phyloP scores from a whole-genome alignment of 2,797 vertebrate genomes.

The Cygnus olor region DNA sequence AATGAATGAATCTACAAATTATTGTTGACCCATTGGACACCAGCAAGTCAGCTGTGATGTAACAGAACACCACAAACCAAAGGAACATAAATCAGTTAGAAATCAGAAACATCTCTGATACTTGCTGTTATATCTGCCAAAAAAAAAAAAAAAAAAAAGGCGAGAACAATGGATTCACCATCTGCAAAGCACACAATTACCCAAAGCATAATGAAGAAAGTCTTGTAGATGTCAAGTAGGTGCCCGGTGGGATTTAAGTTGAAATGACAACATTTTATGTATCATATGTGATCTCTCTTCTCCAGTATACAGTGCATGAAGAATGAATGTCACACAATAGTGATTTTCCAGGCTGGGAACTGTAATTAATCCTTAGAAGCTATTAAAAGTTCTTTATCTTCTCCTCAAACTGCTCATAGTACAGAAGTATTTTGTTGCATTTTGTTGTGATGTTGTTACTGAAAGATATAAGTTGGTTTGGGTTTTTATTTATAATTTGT shows the following conservation, averaged over 20 bases:
- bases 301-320: not conserved
- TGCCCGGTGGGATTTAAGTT: not conserved
- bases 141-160: not conserved
- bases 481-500: not conserved
- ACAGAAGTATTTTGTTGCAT: not conserved
- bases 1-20: not conserved
- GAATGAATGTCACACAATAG: not conserved
- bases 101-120: not conserved
- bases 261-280: not conserved
- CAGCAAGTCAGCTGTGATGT: not conserved
- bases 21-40: not conserved
- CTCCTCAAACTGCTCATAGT: not conserved
- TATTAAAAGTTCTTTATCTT: not conserved
- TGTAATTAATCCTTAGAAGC: constrained; percentile 4
- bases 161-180: not conserved
- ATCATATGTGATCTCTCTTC: not conserved
- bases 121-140: not conserved
- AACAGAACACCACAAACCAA: not conserved
- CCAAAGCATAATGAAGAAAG: not conserved
- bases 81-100: not conserved
- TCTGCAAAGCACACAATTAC: not conserved
- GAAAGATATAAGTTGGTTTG: rapidly evolving
- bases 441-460: not conserved
- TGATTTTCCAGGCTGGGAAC: not conserved
- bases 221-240: not conserved